Percentiles rank a stretch among this genome's conserved stretches.
phyloP scores from a whole-genome alignment of 1,140 invertebrate genomes.

The Asbolus verrucosus region DNA sequence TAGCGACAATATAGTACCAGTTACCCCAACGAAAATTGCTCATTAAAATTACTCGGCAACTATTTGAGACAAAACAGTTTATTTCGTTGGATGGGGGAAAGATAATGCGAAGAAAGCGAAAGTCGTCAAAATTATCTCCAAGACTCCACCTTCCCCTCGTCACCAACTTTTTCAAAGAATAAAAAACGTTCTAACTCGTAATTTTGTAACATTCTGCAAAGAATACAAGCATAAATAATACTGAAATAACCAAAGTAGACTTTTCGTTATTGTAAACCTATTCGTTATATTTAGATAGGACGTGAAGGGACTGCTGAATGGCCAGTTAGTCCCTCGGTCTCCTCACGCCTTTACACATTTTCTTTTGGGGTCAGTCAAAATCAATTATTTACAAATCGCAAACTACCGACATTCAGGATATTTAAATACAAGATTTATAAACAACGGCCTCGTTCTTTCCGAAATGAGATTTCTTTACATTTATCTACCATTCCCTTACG shows the following conservation, averaged over 20 bases:
- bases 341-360: slow-evolving; percentile 19
- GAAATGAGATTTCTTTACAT: too few species aligned
- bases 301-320: slow-evolving; percentile 27
- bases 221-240: too few species aligned
- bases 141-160: neutral
- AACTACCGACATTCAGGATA: slow-evolving; percentile 6
- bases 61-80: slow-evolving; percentile 18
- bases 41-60: slow-evolving; percentile 20
- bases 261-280: slow-evolving; percentile 1
- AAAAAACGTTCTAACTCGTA: neutral
- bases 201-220: too few species aligned
- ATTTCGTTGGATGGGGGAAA: neutral
- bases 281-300: slow-evolving; percentile 35
- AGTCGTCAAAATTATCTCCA: neutral
- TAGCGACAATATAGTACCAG: slow-evolving; percentile 1
- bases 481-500: too few species aligned
- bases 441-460: too few species aligned
- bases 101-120: neutral
- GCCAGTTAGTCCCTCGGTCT: slow-evolving; percentile 17
- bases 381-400: slow-evolving; percentile 29
- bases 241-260: slow-evolving; percentile 7
- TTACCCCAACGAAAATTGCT: slow-evolving; percentile 6
- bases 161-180: neutral
- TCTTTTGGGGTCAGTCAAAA: slow-evolving; percentile 12
- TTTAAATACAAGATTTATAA: slow-evolving; percentile 27